A percentile compares a stretch with the other conserved stretches of the same genome.
Conservation (phyloP, 2,113 vertebrate genomes). For the Pelmatolapia mariae region DNA sequence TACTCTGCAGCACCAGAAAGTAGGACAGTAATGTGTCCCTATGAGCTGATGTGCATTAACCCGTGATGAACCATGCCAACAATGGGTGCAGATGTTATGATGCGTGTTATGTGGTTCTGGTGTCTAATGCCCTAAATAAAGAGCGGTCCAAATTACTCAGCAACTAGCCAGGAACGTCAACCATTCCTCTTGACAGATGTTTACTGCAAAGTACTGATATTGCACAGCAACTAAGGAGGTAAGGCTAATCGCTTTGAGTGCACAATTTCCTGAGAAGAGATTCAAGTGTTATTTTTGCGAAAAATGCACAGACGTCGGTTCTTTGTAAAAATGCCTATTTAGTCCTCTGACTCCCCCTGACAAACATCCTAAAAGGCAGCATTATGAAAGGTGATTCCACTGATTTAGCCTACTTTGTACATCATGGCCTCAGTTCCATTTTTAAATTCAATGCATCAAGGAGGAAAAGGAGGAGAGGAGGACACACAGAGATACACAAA, state of each 20-base stretch:
- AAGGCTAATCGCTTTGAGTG: background rate
- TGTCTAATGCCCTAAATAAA: background rate
- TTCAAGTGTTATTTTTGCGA: background rate
- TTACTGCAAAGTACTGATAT: background rate
- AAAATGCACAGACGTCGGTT: background rate
- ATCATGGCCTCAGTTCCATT: background rate
- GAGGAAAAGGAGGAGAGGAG: constrained; percentile 8
- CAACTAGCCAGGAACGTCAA: background rate
- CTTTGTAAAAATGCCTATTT: background rate
- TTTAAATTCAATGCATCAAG: constrained; percentile 10
- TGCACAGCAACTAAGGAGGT: background rate
- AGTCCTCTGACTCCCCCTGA: background rate
- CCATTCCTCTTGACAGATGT: background rate
- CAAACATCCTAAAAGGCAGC: background rate
- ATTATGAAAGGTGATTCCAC: background rate
- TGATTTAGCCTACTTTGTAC: background rate
- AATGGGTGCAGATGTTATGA: background rate
- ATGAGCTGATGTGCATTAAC: background rate
- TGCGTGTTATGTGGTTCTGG: background rate
- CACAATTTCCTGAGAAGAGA: background rate
- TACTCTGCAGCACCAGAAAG: background rate
- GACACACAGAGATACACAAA: constrained; percentile 28
- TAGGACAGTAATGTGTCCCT: background rate
- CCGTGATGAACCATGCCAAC: background rate
- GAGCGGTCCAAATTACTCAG: background rate